These are phyloP conservation scores for Gisinianus flammeolus DNA, from an alignment of 2,888 invertebrate species.

Conservation along the genomic window DNA sequence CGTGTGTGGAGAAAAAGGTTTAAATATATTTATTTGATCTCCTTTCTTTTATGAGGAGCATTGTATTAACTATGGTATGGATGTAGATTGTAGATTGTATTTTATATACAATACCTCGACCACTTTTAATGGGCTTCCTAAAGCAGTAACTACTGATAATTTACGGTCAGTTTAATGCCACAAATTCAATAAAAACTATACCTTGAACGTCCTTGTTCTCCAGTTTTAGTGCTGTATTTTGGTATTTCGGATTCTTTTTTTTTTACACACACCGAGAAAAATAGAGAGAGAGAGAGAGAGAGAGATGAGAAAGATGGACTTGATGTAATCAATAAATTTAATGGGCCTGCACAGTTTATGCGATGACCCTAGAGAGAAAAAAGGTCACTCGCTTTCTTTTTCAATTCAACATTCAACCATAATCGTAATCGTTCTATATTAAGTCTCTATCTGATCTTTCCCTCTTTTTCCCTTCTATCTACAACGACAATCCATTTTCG, in stretches of 20 bases:
- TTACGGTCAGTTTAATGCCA: conserved; percentile 37
- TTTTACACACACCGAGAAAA: background rate
- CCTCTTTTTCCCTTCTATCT: too few relatives aligned
- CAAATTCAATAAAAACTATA: conserved; percentile 35
- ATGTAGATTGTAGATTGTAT: conserved; percentile 6
- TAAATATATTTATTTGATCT: too few relatives aligned
- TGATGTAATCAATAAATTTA: conserved; percentile 31
- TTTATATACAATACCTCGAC: background rate
- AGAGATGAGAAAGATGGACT: background rate
- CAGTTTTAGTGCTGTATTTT: background rate
- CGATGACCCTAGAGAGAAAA: background rate
- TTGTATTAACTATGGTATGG: too few relatives aligned
- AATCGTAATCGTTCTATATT: too few relatives aligned
- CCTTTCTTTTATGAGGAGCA: too few relatives aligned
- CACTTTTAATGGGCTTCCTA: conserved; percentile 29
- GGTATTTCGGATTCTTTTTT: background rate
- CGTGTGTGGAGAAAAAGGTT: too few relatives aligned
- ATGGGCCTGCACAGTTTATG: conserved; percentile 9
- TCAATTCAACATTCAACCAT: too few relatives aligned
- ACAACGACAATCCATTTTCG: too few relatives aligned
- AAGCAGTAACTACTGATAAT: conserved; percentile 36
- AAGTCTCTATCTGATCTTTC: too few relatives aligned
- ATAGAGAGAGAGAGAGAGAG: background rate
- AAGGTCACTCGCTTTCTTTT: background rate
- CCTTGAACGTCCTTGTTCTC: background rate